Base-by-base conservation (phyloP, 1,140 invertebrate genomes). In the Zaprionus africanus region DNA sequence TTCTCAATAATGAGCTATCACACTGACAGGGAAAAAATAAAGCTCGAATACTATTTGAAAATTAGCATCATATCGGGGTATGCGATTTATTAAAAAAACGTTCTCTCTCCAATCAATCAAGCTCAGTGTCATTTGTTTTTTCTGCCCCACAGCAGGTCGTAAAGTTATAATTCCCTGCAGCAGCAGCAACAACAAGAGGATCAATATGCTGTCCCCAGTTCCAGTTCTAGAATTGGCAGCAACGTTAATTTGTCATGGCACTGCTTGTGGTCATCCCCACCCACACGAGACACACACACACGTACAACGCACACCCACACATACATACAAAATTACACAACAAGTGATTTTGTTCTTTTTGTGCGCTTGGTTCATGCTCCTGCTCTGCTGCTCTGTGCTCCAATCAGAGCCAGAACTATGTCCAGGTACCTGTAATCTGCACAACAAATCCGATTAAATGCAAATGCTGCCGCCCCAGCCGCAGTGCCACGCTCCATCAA, bases 191-290 rank as follows among this genome's bases (percentile, higher is more conserved):
- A 70, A 63, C 54, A 67, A 76, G 58, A 67, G 36, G 71, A 78
- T 69, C 65, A 78, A 78, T 64, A 78, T 75, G 80, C 56, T 75
- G 69, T 71, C 57, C 51, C 68, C 58, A 66, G 56, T 61, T 31
- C 38, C 11, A 49, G 28, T 11, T 34, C 63, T 46, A 41, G 69
- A 76, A 84, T 62, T 81, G 76, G 73, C 67, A 79, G 76, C 66
- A 58, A 88, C 82, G 84, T 87, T 88, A 88, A 87, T 88, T 88
- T 88, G 84, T 87, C 84, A 88, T 87, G 84, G 79, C 87, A 86
- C 57, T 81, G 74, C 63, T 76, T 78, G 75, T 73, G 82, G 79
- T 78, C 73, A 73, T 7, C 46, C 34, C 41, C 54, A 54, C 82
- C 63, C 69, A 60, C 54, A 22, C 22, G 22, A 22, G 22, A 22